Base-by-base conservation (phyloP, 1,140 invertebrate species). In the Drosophila lacertosa region DNA sequence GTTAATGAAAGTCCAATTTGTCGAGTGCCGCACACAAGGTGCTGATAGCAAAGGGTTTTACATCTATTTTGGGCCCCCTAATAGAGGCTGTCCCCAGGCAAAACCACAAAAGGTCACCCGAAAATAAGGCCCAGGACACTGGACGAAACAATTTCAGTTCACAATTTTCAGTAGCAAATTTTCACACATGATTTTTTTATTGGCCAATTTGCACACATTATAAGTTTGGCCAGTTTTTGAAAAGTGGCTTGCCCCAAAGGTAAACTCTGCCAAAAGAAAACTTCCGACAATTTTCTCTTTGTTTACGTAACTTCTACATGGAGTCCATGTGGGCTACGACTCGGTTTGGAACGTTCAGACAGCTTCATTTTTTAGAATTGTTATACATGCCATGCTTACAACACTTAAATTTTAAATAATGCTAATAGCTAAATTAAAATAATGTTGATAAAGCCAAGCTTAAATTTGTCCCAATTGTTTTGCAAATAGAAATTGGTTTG, bases 151-250 rank as follows among this genome's bases (percentile, higher is more conserved):
- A 24, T 65, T 75, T 47, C 13, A 4, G 24, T 29, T 15, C 44
- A 48, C 22, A 50, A 50, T 40, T 63, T 65, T n/a, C 33, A 40
- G 1, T 47, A 9, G 57, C 4, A 73, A 72, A 82, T 66, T 82
- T 78, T 82, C 79, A 83, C 78, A 82, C 78, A 82, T 83, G 78
- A 82, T 83, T 82, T 78, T 82, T 83, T 81, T 62, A 80, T 86
- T 64, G 80, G 59, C 81, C 80, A 84, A 84, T 84, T 84, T 84
- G 81, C 80, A 84, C 80, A 84, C 80, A 84, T 84, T 84, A 82
- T 78, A 82, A 82, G 69, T 82, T 82, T 65, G 47, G 24, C 32
- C 20, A 37, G 10, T 44, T 48, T 13, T 29, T 18, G 48, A 42
- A 59, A 53, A 68, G 66, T 58, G 53, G 62, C 62, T 35, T 37